Evolutionary conservation across 2,797 vertebrate species (phyloP), one percentile per base, ranked within the genome.

Genomic region (Crotalus adamanteus): DNA sequence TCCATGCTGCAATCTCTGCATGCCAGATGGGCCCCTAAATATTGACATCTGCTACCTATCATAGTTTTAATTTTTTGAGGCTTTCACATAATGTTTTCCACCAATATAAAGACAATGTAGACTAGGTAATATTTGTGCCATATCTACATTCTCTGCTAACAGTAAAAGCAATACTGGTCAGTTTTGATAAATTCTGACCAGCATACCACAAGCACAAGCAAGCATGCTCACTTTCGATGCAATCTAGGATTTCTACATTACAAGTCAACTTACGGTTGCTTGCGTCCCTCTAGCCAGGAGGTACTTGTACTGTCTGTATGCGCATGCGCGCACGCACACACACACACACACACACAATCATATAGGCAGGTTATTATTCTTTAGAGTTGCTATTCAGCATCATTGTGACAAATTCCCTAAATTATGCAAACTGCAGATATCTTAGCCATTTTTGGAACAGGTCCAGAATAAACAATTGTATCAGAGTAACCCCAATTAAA

Each of bases 381-480:
- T 96, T 88, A 92, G 31, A 5, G 92, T 95, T 88, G 93, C 89
- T 88, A 86, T 93, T 95, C 92, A 93, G 59, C 90, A 89, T 93
- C 42, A 13, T 90, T 92, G 94, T 96, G 95, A 97, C 97, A 96
- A 96, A 97, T 96, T 92, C 95, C 94, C 93, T 97, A 93, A 96
- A 96, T 97, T 97, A 97, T 96, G 93, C 96, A 97, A 97, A 97
- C 97, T 97, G 97, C 94, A 96, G 96, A 95, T 95, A 95, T 96
- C 97, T 98, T 97, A 97, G 97, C 97, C 96, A 97, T 97, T 95
- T 96, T 97, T 96, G 94, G 95, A 95, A 95, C 94, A 96, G 95
- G 95, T 94, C 96, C 98, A 98, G 98, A 98, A 96, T 96, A 97
- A 97, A 97, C 98, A 98, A 97, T 97, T 98, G 98, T 96, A 94